phyloP scores from a whole-genome alignment of 2,888 invertebrate species.

The Lydus trimaculatus region DNA sequence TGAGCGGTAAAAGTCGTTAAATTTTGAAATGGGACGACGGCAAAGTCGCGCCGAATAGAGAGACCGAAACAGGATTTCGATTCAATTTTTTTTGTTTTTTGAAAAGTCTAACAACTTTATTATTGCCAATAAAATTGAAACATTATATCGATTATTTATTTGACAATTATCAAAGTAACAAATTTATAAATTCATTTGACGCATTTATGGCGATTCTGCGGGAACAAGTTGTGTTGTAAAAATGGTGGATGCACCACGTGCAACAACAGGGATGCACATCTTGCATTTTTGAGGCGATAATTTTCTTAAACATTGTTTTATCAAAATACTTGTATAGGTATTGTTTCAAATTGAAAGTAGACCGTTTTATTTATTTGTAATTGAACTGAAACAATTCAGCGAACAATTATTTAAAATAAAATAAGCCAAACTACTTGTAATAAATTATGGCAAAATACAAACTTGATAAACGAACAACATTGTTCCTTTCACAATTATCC shows the following conservation, averaged over 20 bases:
- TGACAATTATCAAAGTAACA: not conserved
- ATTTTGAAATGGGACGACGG: slow-evolving; percentile 18
- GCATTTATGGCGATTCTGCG: not conserved
- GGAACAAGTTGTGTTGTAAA: not conserved
- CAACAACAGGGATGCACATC: no score
- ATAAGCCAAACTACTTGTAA: no score
- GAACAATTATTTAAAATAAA: not conserved
- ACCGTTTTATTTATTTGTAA: no score
- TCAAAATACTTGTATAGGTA: no score
- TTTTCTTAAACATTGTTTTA: no score
- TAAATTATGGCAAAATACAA: not conserved
- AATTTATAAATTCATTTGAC: not conserved
- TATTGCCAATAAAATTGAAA: not conserved
- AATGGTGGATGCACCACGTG: not conserved
- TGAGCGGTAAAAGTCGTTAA: slow-evolving; percentile 19
- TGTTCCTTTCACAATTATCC: not conserved
- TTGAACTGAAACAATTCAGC: not conserved
- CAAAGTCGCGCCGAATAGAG: not conserved
- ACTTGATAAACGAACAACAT: not conserved
- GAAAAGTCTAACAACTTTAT: not conserved
- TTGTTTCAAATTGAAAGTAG: no score
- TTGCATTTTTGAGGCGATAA: no score
- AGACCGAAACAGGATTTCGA: no score
- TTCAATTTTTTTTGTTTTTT: not conserved
- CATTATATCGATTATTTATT: not conserved